Percentiles rank a stretch among this genome's conserved stretches.
These are phyloP conservation scores for Albula goreensis DNA, from an alignment of 2,113 vertebrate genomes.

Conservation along the genomic window DNA sequence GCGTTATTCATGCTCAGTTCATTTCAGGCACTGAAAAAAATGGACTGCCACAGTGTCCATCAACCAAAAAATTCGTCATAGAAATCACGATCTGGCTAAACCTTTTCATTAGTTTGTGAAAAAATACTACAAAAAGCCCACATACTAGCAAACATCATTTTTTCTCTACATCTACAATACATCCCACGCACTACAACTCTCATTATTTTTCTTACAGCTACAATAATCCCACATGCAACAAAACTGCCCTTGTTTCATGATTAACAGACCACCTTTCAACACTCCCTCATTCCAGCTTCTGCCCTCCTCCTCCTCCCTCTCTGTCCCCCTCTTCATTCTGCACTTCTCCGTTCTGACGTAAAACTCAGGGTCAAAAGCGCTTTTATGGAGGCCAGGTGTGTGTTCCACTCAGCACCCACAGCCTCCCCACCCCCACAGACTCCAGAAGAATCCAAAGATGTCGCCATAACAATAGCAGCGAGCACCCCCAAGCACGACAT, in stretches of 20 bases:
- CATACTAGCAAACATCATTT: neutral
- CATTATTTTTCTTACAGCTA: neutral
- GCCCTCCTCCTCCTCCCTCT: neutral
- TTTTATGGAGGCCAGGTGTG: neutral
- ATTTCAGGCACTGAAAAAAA: no score
- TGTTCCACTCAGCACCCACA: no score
- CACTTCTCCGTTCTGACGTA: no score
- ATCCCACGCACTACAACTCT: neutral
- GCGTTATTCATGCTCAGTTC: no score
- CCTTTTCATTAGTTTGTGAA: neutral
- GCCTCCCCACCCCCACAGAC: neutral
- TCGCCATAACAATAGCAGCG: neutral
- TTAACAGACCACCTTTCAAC: neutral
- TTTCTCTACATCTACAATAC: neutral
- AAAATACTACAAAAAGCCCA: neutral
- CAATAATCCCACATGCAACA: neutral
- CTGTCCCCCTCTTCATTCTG: neutral
- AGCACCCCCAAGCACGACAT: neutral
- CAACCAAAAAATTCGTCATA: neutral
- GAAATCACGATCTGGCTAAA: neutral
- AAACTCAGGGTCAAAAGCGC: neutral
- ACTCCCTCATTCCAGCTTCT: neutral
- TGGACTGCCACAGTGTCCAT: neutral
- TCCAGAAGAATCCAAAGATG: neutral
- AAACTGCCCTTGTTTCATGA: neutral